Percentiles rank a stretch among this genome's conserved stretches.
Conservation (phyloP, 2,113 vertebrate species). For the Oplegnathus fasciatus region DNA sequence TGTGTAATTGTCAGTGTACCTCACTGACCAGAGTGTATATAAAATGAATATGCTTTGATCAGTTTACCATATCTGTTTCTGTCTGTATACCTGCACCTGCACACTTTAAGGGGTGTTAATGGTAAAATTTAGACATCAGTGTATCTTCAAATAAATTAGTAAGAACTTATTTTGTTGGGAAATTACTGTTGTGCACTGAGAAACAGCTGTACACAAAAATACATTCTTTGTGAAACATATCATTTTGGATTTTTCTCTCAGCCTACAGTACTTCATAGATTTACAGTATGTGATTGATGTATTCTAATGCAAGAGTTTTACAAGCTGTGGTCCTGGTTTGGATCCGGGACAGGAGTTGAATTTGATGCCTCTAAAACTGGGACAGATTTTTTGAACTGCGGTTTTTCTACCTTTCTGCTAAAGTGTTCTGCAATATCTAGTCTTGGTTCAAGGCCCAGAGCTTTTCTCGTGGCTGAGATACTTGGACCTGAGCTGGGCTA, state of each 20-base stretch:
- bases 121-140: neutral
- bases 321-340: slow-evolving; percentile 36
- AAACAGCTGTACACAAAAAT: neutral
- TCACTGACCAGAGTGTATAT: too few relatives aligned
- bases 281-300: slow-evolving; percentile 5
- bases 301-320: slow-evolving; percentile 4
- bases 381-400: slow-evolving; percentile 5
- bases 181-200: neutral
- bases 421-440: slow-evolving; percentile 4
- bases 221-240: neutral
- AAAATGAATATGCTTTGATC: neutral
- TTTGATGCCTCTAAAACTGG: slow-evolving; percentile 6
- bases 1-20: neutral
- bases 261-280: neutral
- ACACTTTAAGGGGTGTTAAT: neutral
- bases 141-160: neutral
- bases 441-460: slow-evolving; percentile 43
- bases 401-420: neutral
- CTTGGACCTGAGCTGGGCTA: slow-evolving; percentile 18
- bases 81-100: neutral
- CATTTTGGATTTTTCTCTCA: neutral
- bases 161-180: neutral
- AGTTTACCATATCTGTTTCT: neutral
- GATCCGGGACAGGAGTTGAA: neutral
- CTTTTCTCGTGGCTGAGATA: slow-evolving; percentile 29